Percentiles rank a stretch among this genome's conserved stretches.
Conservation (phyloP, 2,113 vertebrate genomes). For the Nesogale talazaci region DNA sequence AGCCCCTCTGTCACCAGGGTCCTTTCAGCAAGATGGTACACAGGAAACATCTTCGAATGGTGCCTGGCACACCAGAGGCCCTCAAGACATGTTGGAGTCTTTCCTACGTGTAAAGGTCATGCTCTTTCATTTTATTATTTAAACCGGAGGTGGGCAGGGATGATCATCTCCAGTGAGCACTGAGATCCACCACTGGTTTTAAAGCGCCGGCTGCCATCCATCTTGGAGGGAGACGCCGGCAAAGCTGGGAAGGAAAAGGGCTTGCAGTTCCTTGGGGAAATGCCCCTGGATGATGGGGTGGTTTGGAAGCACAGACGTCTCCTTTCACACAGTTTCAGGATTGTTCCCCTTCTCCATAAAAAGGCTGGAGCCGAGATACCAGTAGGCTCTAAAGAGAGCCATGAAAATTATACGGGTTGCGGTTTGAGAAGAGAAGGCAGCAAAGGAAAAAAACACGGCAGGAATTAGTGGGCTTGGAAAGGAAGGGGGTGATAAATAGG, state of each 20-base stretch:
- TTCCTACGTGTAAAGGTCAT: not conserved
- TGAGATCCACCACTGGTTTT: constrained; percentile 3
- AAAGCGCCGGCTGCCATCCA: not conserved
- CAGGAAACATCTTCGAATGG: not conserved
- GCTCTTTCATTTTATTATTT: constrained; percentile 20
- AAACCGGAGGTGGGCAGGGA: not conserved
- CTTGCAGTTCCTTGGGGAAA: not conserved
- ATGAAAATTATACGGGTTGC: constrained; percentile 59
- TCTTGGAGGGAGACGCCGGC: not conserved
- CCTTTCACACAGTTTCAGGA: not conserved
- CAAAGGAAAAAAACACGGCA: constrained; percentile 46
- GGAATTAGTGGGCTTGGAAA: constrained; percentile 52
- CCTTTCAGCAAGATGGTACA: constrained; percentile 24
- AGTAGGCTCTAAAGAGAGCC: constrained; percentile 46
- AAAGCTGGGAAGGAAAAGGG: constrained; percentile 15
- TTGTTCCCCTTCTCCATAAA: constrained; percentile 28
- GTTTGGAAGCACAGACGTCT: not conserved
- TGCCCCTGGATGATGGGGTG: not conserved
- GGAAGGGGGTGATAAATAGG: constrained; percentile 50
- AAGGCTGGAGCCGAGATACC: constrained; percentile 25
- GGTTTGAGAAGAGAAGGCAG: constrained; percentile 35
- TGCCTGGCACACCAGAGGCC: constrained; percentile 14
- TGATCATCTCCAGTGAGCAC: not conserved
- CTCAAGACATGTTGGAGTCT: not conserved
- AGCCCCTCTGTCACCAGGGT: no score